Conservation (phyloP, 1,140 invertebrate genomes). For the Pararge aegeria region DNA sequence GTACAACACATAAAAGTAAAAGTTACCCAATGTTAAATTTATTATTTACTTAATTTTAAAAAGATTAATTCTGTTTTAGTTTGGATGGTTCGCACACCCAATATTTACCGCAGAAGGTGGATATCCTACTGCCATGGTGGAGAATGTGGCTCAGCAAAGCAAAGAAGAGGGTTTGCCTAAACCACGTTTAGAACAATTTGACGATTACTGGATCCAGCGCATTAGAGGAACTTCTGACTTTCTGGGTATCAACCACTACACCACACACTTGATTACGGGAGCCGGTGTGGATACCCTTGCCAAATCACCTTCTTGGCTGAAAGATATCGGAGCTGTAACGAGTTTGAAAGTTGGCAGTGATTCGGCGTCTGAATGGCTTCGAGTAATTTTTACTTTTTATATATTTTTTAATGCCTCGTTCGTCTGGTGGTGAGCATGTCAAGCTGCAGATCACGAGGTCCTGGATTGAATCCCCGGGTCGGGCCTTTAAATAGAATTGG, state of each 20-base stretch:
- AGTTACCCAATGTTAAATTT: too few relatives aligned
- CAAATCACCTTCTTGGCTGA: constrained; percentile 74
- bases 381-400: constrained; percentile 42
- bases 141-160: constrained; percentile 75
- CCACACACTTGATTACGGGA: constrained; percentile 68
- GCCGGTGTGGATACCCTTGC: constrained; percentile 64
- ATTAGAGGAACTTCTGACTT: constrained; percentile 79
- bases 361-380: constrained; percentile 75
- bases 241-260: constrained; percentile 78
- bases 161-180: constrained; percentile 64
- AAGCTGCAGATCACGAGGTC: too few relatives aligned
- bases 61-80: constrained; percentile 59
- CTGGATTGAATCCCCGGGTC: too few relatives aligned
- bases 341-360: constrained; percentile 67
- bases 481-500: too few relatives aligned
- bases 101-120: constrained; percentile 82
- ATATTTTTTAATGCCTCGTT: neutral
- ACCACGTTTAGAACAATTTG: constrained; percentile 76
- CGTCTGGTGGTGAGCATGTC: too few relatives aligned
- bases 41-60: too few relatives aligned
- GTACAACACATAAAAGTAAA: too few relatives aligned
- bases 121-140: constrained; percentile 81
- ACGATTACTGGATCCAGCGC: constrained; percentile 68
- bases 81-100: constrained; percentile 82
- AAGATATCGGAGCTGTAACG: constrained; percentile 71